Conservation (phyloP, 1,140 invertebrate species). For the Lordiphosa collinella region DNA sequence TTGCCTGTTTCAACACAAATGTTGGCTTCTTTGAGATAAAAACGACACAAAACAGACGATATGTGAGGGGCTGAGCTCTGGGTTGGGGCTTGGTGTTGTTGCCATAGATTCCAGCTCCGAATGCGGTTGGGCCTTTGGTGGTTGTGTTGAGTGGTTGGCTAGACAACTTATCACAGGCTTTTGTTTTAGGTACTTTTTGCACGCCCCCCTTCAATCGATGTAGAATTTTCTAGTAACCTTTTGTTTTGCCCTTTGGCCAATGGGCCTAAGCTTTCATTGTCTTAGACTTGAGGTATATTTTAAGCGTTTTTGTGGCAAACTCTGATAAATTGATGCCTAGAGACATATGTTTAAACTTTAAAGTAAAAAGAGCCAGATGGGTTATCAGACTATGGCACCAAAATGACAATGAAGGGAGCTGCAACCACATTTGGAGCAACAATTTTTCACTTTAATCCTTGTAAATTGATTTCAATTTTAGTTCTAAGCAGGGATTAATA, state of each 20-base stretch:
- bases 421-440: too few species aligned
- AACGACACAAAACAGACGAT: constrained; percentile 9
- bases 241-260: constrained; percentile 4
- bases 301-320: too few species aligned
- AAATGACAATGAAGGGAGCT: too few species aligned
- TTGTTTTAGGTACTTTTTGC: constrained; percentile 6
- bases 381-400: too few species aligned
- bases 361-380: too few species aligned
- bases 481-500: too few species aligned
- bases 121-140: not conserved
- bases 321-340: too few species aligned
- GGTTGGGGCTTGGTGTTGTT: not conserved
- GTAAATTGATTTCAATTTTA: too few species aligned
- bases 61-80: not conserved
- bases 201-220: constrained; percentile 20
- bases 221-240: not conserved
- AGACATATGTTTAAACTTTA: too few species aligned
- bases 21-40: constrained; percentile 60
- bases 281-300: too few species aligned
- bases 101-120: not conserved
- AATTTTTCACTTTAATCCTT: too few species aligned
- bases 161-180: constrained; percentile 38
- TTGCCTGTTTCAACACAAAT: constrained; percentile 78
- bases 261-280: not conserved
- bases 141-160: constrained; percentile 20